Base-by-base conservation (phyloP, 1,140 invertebrate species). In the Ceratosolen solmsi region DNA sequence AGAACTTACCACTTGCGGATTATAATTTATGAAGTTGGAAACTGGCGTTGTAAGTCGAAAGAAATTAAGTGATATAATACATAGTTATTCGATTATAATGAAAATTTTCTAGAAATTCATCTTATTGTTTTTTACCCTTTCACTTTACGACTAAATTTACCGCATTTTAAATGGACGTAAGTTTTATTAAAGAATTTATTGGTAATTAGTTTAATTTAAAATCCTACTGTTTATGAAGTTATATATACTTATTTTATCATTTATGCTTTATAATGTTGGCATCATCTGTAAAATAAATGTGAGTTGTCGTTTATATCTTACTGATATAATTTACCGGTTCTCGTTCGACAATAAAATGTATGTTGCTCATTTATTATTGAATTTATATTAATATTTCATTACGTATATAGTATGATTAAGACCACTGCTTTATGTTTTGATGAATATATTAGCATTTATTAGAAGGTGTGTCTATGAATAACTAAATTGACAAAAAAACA, bases 121-220 rank as follows among this genome's bases (percentile, higher is more conserved):
- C 51, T 74, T 63, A 27, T 25, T 51, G 25, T 70, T 75, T 33
- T 58, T 38, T 7, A 38, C 1, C 1, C 9, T 38, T 38, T 68
- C 15, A 20, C 3, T 38, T 38, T 17, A 63, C 33, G 38, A 38
- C 11, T 20, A 27, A 4, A 41, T 75, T 75, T 27, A 75, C 38
- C n/a, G 58, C 22, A 33, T 68, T 75, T 81, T 72, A 80, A 80
- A 51, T 72, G 17, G n/a, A 41, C 49, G 17, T 9, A 49, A 71
- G 9, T 58, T 70, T 81, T 81, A 81, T 81, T n/a, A n/a, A n/a
- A n/a, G n/a, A n/a, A n/a, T n/a, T 81, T 76, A 76, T 70, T 17
- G n/a, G 22, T 5, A n/a, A 58, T 76, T 75, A 81, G 17, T 70
- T 75, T 58, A 41, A 77, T 77, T 77, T 77, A 58, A 72, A 77